Evolutionary conservation across 2,113 vertebrate genomes (phyloP), one percentile per base, ranked within the genome.

Genomic region (Gallinago undulata): DNA sequence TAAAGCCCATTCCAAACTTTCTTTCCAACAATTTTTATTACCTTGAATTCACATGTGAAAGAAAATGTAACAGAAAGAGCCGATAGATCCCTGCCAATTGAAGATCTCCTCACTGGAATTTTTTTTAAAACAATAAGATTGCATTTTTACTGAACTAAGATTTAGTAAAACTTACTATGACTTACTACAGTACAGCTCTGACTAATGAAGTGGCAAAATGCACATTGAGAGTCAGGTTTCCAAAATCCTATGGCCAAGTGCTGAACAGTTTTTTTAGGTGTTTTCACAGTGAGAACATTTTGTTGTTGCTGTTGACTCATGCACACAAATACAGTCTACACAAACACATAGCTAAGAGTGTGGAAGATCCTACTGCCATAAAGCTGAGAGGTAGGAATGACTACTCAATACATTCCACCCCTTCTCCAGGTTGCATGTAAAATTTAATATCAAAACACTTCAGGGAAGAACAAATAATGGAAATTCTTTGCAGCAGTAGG

Each of bases 391-490:
- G 53, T 80, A 41, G 55, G 60, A 86, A 89, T 90, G 67, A 83
- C 62, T 84, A 55, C 86, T 86, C 50, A 81, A 35, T 59, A 86
- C 35, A 41, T 78, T 80, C 72, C 35, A 84, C 55, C 31, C 43
- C 56, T 95, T 93, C 60, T 90, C 25, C 56, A 62, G 12, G 45
- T 83, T 83, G 39, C 77, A 33, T 66, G 60, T 70, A 89, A 93
- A 92, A 88, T 74, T 62, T 89, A 59, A 43, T 84, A 90, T 59
- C 43, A 67, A 69, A 95, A 89, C 41, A 78, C 30, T 95, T 93
- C 24, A 92, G 33, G 13, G 60, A 93, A 86, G 59, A 79, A 41
- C 7, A 80, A 84, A 88, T 75, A 83, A 77, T 30, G 47, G 28
- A 57, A 92, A 78, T 63, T 82, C 68, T 86, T 79, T 89, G 45